phyloP scores from a whole-genome alignment of 2,797 vertebrate genomes.

The Ceyx erithaca region DNA sequence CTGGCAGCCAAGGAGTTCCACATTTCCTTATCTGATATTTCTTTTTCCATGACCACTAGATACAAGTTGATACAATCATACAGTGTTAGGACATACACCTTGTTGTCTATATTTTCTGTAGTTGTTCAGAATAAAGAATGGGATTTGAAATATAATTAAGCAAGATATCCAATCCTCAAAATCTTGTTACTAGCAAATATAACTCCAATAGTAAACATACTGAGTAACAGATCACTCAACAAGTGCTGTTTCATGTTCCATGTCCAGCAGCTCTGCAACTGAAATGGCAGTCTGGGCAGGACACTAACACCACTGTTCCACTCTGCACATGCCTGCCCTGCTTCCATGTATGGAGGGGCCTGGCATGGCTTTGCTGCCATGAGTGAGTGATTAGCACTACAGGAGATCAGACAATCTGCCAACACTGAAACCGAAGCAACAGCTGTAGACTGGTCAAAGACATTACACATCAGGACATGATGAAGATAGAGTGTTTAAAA shows the following conservation, averaged over 20 bases:
- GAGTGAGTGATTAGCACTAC: background rate
- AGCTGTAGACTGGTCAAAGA: background rate
- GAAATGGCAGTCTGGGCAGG: background rate
- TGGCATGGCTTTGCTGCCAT: background rate
- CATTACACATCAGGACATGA: background rate
- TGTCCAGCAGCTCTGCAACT: background rate
- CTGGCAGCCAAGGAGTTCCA: background rate
- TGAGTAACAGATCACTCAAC: background rate
- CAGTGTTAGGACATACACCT: background rate
- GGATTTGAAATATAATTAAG: background rate
- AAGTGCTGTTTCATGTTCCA: background rate
- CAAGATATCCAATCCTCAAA: background rate
- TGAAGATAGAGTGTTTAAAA: background rate
- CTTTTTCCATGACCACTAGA: background rate
- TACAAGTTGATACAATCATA: background rate
- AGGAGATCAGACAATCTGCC: background rate
- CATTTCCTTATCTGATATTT: background rate
- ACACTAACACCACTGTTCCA: background rate
- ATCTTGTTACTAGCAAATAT: background rate
- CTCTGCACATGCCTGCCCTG: background rate
- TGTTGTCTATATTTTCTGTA: background rate
- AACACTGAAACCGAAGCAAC: background rate
- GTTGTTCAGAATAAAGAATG: background rate
- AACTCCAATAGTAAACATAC: background rate
- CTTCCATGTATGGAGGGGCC: background rate